Evolutionary conservation across 1,140 invertebrate genomes (phyloP).

Genomic region (Holotrichia oblita): DNA sequence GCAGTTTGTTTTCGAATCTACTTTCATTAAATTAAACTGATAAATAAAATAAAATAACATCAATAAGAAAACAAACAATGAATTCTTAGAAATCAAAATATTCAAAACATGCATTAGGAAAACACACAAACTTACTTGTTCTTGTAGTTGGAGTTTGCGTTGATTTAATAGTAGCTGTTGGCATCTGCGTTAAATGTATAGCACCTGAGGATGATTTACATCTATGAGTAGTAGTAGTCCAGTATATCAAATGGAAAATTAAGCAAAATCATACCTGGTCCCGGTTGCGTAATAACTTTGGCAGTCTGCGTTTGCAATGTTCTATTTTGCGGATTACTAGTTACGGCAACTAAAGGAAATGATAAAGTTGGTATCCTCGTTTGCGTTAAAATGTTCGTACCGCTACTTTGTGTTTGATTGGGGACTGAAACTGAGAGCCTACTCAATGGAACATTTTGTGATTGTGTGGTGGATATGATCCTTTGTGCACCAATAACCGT

Average conservation of each 20-base stretch:
- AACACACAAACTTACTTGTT: constrained; percentile 56
- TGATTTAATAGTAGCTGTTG: constrained; percentile 51
- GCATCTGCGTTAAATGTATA: constrained; percentile 57
- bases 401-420: constrained; percentile 46
- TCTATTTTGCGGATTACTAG: constrained; percentile 51
- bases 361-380: constrained; percentile 53
- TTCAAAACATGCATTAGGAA: background rate
- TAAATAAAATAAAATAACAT: no score
- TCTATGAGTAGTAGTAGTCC: no score
- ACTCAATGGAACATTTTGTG: constrained; percentile 52
- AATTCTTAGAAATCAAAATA: no score
- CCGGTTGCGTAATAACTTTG: constrained; percentile 57
- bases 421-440: constrained; percentile 51
- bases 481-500: constrained; percentile 49
- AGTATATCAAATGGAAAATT: no score
- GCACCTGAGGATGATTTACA: constrained; percentile 48
- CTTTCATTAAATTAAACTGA: no score
- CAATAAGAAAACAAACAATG: no score
- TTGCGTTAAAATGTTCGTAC: constrained; percentile 49
- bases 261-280: constrained; percentile 48
- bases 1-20: no score
- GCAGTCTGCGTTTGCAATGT: constrained; percentile 53
- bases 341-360: constrained; percentile 55
- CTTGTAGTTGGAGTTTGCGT: constrained; percentile 51
- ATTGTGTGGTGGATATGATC: constrained; percentile 51